Evolutionary conservation across 1,140 invertebrate species (phyloP).

Genomic region (Calosoma granatense): DNA sequence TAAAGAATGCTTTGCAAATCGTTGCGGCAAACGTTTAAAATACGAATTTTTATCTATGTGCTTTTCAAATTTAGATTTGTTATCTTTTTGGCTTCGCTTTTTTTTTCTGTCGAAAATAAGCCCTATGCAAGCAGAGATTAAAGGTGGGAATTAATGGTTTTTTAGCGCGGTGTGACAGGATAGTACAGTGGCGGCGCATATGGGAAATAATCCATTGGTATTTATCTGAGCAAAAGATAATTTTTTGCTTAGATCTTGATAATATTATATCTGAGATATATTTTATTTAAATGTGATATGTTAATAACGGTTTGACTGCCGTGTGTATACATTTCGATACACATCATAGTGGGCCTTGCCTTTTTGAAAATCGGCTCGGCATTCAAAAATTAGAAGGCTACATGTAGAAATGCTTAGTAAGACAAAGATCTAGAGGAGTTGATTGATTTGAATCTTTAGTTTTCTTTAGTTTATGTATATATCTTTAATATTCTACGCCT

Average conservation of each 20-base stretch:
- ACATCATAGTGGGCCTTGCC: too few species aligned
- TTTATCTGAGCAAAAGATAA: not conserved
- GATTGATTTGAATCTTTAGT: not conserved
- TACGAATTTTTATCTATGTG: not conserved
- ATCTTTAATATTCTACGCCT: not conserved
- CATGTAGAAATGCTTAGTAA: not conserved
- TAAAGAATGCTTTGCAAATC: not conserved
- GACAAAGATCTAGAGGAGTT: not conserved
- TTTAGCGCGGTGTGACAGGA: not conserved
- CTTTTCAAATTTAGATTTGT: constrained; percentile 3
- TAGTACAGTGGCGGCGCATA: not conserved
- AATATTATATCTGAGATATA: not conserved
- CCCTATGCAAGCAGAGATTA: too few species aligned
- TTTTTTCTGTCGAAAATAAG: not conserved
- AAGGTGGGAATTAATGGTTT: too few species aligned
- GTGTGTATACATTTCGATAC: not conserved
- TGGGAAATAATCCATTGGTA: not conserved
- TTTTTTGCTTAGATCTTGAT: not conserved
- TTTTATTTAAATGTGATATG: not conserved
- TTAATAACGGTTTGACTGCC: not conserved
- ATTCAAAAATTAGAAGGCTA: not conserved
- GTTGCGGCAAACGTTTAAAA: not conserved
- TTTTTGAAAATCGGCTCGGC: not conserved
- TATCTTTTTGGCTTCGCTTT: not conserved
- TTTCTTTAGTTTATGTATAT: not conserved